These are phyloP conservation scores for Ips typographus DNA, from an alignment of 1,140 invertebrate genomes.

Conservation along the genomic window DNA sequence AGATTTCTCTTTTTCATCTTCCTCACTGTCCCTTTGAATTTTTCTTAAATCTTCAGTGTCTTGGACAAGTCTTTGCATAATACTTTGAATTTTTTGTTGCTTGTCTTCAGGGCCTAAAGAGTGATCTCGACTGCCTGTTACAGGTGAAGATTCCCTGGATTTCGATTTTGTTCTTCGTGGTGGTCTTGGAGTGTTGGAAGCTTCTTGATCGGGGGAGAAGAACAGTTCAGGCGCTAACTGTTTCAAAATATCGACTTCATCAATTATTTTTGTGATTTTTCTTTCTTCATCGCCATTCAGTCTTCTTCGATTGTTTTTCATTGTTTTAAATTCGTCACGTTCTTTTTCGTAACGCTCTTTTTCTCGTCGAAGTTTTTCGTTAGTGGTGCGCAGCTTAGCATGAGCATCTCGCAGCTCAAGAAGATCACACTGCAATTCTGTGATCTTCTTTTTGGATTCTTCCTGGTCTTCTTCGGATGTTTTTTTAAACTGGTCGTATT, in stretches of 20 bases:
- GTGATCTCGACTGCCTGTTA: constrained; percentile 53
- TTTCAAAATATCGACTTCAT: constrained; percentile 75
- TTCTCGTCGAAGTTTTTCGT: constrained; percentile 85
- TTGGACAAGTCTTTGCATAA: constrained; percentile 54
- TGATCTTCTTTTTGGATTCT: constrained; percentile 82
- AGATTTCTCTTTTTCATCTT: constrained; percentile 54
- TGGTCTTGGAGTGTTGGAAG: constrained; percentile 57
- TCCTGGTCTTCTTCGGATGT: constrained; percentile 85
- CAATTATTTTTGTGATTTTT: constrained; percentile 68
- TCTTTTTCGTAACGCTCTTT: constrained; percentile 83
- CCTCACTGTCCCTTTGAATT: constrained; percentile 55
- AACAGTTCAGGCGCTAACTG: constrained; percentile 69
- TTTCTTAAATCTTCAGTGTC: constrained; percentile 57
- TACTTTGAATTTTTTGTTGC: constrained; percentile 50
- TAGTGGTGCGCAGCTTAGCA: constrained; percentile 87
- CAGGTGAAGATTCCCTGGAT: constrained; percentile 63
- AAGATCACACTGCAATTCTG: constrained; percentile 82
- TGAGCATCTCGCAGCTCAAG: constrained; percentile 87
- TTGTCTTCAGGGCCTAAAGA: constrained; percentile 45
- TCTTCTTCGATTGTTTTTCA: constrained; percentile 56
- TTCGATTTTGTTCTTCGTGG: constrained; percentile 59
- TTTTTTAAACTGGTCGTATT: constrained; percentile 81
- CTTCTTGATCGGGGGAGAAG: constrained; percentile 42
- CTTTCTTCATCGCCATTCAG: constrained; percentile 65
- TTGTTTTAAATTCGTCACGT: constrained; percentile 65